Percentiles rank a stretch among this genome's conserved stretches.
Evolutionary conservation across 2,888 invertebrate species (phyloP).

Genomic region (Campopleginae sp.): DNA sequence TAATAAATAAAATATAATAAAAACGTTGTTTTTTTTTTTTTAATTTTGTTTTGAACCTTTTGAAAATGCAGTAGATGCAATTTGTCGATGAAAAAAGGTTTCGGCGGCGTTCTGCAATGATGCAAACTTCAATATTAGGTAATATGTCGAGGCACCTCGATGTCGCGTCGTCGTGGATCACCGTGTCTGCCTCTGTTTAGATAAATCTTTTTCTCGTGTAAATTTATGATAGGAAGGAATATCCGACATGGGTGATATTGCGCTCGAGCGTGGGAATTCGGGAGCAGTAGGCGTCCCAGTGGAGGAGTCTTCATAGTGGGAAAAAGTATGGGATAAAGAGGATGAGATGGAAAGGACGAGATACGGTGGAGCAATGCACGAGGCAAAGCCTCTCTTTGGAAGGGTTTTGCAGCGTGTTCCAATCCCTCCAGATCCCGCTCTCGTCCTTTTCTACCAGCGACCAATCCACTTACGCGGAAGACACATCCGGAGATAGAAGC

Average conservation of each 20-base stretch:
- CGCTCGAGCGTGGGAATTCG: constrained; percentile 27
- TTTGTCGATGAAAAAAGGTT: neutral
- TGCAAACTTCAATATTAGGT: neutral
- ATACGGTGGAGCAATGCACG: constrained; percentile 43
- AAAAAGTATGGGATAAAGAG: constrained; percentile 40
- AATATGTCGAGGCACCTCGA: neutral
- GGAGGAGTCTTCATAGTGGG: constrained; percentile 25
- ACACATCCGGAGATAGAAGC: constrained; percentile 40
- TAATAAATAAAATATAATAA: no score
- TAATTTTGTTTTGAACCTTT: neutral
- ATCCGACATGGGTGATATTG: constrained; percentile 8
- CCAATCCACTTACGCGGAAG: constrained; percentile 62
- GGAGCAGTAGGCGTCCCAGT: constrained; percentile 13
- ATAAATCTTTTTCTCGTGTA: neutral
- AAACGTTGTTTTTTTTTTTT: neutral
- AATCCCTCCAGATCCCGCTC: constrained; percentile 37
- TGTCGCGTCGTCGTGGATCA: neutral
- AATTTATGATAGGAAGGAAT: constrained; percentile 7
- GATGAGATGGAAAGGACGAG: constrained; percentile 34
- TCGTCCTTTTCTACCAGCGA: constrained; percentile 30
- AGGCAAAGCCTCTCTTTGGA: constrained; percentile 48
- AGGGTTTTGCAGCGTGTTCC: constrained; percentile 53
- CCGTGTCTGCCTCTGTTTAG: constrained; percentile 1
- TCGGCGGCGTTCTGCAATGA: neutral
- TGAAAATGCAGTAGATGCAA: neutral